A percentile compares a stretch with the other conserved stretches of the same genome.
These are phyloP conservation scores for Ia io DNA, from an alignment of 2,113 vertebrate genomes.

Conservation along the genomic window DNA sequence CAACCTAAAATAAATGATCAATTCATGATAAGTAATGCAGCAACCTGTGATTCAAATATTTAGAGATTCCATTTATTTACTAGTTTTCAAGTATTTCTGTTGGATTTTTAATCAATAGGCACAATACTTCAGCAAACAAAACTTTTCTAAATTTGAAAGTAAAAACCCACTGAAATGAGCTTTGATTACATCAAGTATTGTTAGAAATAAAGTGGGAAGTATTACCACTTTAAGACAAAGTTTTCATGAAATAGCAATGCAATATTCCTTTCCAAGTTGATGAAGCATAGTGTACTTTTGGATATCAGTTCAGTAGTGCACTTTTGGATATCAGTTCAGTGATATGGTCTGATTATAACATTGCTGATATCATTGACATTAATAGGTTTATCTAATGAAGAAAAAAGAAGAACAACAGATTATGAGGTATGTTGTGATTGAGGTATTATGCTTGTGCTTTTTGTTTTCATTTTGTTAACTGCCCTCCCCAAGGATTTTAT, in stretches of 20 bases:
- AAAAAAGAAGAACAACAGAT: neutral
- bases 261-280: neutral
- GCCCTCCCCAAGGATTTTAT: neutral
- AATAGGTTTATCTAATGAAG: neutral
- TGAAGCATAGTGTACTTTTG: neutral
- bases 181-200: neutral
- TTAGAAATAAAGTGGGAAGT: slow-evolving; percentile 3
- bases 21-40: neutral
- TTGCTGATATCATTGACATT: neutral
- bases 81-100: neutral
- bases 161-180: neutral
- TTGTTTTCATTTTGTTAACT: slow-evolving; percentile 11
- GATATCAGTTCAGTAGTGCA: neutral
- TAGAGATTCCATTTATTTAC: neutral
- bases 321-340: too few relatives aligned
- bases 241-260: neutral
- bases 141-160: neutral
- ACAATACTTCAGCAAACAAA: neutral
- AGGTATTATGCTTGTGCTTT: neutral
- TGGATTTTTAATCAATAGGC: neutral
- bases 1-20: neutral
- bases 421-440: neutral
- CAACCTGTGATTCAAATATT: neutral
- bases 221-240: neutral
- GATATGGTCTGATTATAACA: neutral